A percentile compares a stretch with the other conserved stretches of the same genome.
phyloP scores from a whole-genome alignment of 2,113 vertebrate genomes.

The Oncorhynchus gorbuscha region DNA sequence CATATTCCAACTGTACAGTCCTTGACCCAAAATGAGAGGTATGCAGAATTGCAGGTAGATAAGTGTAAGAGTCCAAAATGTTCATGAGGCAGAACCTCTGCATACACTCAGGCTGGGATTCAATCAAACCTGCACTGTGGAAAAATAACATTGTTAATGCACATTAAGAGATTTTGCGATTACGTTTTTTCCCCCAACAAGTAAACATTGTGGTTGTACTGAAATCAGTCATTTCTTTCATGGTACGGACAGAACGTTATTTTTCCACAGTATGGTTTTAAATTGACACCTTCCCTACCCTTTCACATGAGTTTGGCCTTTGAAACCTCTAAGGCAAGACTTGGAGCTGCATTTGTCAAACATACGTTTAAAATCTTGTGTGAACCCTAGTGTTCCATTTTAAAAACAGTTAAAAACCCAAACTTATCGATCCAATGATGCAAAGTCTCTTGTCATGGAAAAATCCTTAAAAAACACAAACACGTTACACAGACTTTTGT shows the following conservation, averaged over 20 bases:
- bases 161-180: neutral
- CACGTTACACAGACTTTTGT: conserved; percentile 48
- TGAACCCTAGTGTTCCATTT: conserved; percentile 45
- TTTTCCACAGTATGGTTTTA: conserved; percentile 1
- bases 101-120: conserved; percentile 70
- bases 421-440: conserved; percentile 33
- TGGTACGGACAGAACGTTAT: neutral
- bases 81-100: conserved; percentile 78
- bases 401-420: conserved; percentile 12
- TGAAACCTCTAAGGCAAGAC: conserved; percentile 88
- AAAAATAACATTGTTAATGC: neutral
- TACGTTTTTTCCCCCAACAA: neutral
- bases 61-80: conserved; percentile 85
- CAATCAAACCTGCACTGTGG: conserved; percentile 19
- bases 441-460: conserved; percentile 33
- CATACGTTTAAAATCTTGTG: conserved; percentile 60
- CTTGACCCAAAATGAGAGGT: conserved; percentile 93
- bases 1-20: conserved; percentile 79
- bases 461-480: conserved; percentile 47
- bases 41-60: conserved; percentile 97
- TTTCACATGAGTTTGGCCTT: conserved; percentile 85
- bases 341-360: conserved; percentile 85
- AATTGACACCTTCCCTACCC: conserved; percentile 68
- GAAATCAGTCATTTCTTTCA: neutral
- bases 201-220: neutral